These are phyloP conservation scores for Dendrocincla tyrannina DNA, from an alignment of 2,797 vertebrate species.

Conservation along the genomic window DNA sequence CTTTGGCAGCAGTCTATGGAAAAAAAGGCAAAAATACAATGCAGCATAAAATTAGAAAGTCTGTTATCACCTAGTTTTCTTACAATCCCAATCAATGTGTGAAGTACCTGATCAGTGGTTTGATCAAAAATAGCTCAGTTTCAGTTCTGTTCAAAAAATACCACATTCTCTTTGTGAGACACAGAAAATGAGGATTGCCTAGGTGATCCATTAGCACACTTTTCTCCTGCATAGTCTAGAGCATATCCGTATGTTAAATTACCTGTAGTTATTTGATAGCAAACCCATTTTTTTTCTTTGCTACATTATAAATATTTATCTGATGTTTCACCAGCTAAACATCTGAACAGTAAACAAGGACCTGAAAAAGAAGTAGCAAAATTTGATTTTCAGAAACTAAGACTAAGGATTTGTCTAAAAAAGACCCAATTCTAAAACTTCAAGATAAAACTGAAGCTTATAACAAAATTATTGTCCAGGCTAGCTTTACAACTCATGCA, in stretches of 20 bases:
- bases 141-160: background rate
- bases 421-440: slow-evolving; percentile 13
- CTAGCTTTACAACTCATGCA: slow-evolving; percentile 73
- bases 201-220: background rate
- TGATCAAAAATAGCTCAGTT: background rate
- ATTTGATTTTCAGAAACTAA: slow-evolving; percentile 69
- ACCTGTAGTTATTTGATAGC: background rate
- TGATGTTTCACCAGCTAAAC: slow-evolving; percentile 19
- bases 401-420: slow-evolving; percentile 34
- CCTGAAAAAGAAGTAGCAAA: slow-evolving; percentile 15
- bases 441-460: slow-evolving; percentile 38
- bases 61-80: background rate
- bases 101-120: background rate
- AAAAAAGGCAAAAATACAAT: background rate
- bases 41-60: background rate
- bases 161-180: background rate
- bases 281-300: background rate
- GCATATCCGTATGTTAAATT: background rate
- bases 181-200: background rate
- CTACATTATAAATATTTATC: slow-evolving; percentile 52
- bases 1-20: background rate
- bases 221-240: background rate
- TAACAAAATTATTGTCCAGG: slow-evolving; percentile 26
- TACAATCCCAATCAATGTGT: background rate
- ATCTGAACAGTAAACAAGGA: background rate